phyloP scores from a whole-genome alignment of 2,113 vertebrate species.

The Chloropsis cyanopogon region DNA sequence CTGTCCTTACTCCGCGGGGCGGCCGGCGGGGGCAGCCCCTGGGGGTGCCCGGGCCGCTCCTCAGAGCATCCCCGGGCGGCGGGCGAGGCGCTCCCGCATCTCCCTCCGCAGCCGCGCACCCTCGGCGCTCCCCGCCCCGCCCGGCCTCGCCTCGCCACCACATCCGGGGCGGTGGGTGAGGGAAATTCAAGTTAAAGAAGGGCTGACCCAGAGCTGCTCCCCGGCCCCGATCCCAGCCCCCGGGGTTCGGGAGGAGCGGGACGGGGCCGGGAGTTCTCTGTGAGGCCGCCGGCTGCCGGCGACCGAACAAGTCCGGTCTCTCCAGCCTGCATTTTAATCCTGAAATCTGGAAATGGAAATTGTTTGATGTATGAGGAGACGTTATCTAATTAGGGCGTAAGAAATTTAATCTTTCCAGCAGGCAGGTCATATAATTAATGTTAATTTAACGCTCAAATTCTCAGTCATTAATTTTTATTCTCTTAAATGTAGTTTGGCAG shows the following conservation, averaged over 20 bases:
- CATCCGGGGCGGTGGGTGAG: neutral
- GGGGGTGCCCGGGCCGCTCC: neutral
- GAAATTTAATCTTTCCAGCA: slow-evolving; percentile 99
- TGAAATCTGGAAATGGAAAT: slow-evolving; percentile 82
- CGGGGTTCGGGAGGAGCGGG: neutral
- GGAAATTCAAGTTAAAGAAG: neutral
- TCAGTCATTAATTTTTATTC: slow-evolving; percentile 98
- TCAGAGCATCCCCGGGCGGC: neutral
- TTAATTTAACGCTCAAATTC: slow-evolving; percentile 99
- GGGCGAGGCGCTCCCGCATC: neutral
- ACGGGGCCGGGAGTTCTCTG: neutral
- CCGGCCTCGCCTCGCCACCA: neutral
- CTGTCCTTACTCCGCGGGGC: neutral
- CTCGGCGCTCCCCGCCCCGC: neutral
- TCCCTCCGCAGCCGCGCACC: neutral
- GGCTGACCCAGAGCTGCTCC: neutral
- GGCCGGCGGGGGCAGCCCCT: neutral
- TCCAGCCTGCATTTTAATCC: slow-evolving; percentile 56
- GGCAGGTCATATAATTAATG: slow-evolving; percentile 99
- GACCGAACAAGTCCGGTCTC: neutral
- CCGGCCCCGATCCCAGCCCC: neutral
- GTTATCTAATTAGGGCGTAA: slow-evolving; percentile 97
- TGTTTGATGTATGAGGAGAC: slow-evolving; percentile 94
- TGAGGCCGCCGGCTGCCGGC: neutral
- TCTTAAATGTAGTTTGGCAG: slow-evolving; percentile 96